Evolutionary conservation across 2,888 invertebrate species (phyloP), one percentile per base, ranked within the genome.

Genomic region (Hyalella azteca): DNA sequence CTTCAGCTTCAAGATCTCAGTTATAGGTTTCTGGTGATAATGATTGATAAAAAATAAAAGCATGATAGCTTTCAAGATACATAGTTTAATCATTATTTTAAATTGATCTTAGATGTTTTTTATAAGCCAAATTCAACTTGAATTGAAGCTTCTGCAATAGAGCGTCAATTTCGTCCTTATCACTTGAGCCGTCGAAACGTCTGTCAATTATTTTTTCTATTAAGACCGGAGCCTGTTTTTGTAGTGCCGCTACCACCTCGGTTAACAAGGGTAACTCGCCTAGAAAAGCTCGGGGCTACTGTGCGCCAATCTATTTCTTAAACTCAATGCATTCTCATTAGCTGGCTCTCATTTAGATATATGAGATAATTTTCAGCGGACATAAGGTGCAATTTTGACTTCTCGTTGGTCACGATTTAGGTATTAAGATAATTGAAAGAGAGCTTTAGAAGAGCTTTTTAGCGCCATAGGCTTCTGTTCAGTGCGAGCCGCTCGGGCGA

Each of bases 401-500:
- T 66, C 66, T 66, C 19, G 66, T 66, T 66, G 66, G 66, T 66
- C 66, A 66, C 66, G 66, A 66, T 66, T 66, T 36, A 36, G 36
- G n/a, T 39, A 66, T 66, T 66, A 66, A n/a, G 66, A 66, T 66
- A 66, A 66, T 66, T 66, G 36, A 66, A 66, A 66, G 36, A 36
- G 66, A 22, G 22, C 2, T 13, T 7, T 5, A 54, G 29, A 22
- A 29, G 29, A 54, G 54, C 54, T 22, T 22, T 54, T 54, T 11
- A 54, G 54, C 54, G 54, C 54, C 7, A 54, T 22, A 29, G 22
- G 54, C 54, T 54, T 26, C 54, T 26, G 54, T 54, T 54, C 26
- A 26, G 22, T 54, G 54, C 0, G 54, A 9, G 26, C 49, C 54
- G 54, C 26, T n/a, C n/a, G n/a, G n/a, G n/a, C n/a, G n/a, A n/a